Conservation (phyloP, 2,888 invertebrate species). For the Drosophila barbarae region DNA sequence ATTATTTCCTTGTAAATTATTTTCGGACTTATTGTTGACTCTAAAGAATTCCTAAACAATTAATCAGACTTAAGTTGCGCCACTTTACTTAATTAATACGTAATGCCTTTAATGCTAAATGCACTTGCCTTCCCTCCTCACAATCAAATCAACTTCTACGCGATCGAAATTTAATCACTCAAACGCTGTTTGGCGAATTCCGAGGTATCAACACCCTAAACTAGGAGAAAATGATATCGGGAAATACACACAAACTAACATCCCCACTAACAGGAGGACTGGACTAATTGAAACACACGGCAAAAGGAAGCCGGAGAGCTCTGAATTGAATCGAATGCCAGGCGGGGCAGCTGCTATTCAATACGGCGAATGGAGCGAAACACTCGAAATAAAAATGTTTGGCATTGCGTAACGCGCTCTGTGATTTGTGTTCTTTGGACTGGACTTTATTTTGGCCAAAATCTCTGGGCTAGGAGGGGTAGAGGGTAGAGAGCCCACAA, state of each 20-base stretch:
- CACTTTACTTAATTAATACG: neutral
- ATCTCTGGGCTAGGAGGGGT: neutral
- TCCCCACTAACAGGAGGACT: neutral
- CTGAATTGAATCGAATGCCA: constrained; percentile 24
- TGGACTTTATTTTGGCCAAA: constrained; percentile 7
- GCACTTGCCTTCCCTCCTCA: neutral
- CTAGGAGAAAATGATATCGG: constrained; percentile 21
- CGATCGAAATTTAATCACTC: constrained; percentile 19
- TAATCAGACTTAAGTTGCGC: neutral
- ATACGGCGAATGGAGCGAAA: constrained; percentile 19
- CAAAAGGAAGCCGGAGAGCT: constrained; percentile 17
- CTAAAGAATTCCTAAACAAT: neutral
- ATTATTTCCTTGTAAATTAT: neutral
- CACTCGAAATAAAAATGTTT: constrained; percentile 44
- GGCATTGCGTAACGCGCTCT: constrained; percentile 35
- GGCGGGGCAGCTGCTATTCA: constrained; percentile 23
- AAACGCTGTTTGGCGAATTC: constrained; percentile 6
- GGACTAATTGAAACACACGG: constrained; percentile 29
- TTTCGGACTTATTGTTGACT: no score
- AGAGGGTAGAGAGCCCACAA: constrained; percentile 34
- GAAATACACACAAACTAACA: neutral
- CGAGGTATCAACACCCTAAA: constrained; percentile 11
- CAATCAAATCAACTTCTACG: constrained; percentile 11
- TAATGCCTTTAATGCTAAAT: neutral
- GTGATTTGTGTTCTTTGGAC: constrained; percentile 30